Base-by-base conservation (phyloP, 2,888 invertebrate genomes). In the Lysandra bellargus region DNA sequence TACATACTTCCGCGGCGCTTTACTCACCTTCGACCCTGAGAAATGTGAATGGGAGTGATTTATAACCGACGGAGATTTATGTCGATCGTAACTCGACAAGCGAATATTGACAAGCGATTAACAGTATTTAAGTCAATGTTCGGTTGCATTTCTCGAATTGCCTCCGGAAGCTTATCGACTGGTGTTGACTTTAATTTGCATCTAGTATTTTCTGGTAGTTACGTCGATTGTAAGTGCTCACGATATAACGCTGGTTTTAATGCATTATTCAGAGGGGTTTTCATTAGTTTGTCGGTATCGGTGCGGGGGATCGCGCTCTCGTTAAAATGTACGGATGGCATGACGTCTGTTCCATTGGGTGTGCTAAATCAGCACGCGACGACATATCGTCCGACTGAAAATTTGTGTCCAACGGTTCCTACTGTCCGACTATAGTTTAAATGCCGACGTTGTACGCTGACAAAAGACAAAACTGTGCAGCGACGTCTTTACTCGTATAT, bases 221-320 rank as follows among this genome's bases (percentile, higher is more conserved):
- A 87, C 87, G 87, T 87, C 88, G 90, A 92, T 92, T 91, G 91
- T 90, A 88, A 89, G 90, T 91, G 91, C 92, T 92, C 94, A 94
- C 93, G 94, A 93, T 93, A 93, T 93, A 94, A 93, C 93, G 93
- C 94, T 91, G 86, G 92, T 93, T 92, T 94, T 91, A 93, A 94
- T 94, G 94, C 94, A 94, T 94, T 94, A 94, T 94, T 94, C 94
- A 94, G 89, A 89, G 88, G 90, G 89, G 92, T 93, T 94, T 94
- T 94, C 94, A 94, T 94, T 94, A 93, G 90, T 87, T 89, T 90
- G 90, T 91, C 88, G 86, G 87, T 92, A 94, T 94, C 94, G 90
- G 90, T 86, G 90, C 88, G 87, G 88, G 85, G 85, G 88, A 94
- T 94, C 94, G 90, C 90, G 90, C 91, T 92, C 94, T 93, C 93